A percentile compares a stretch with the other conserved stretches of the same genome.
phyloP scores from a whole-genome alignment of 2,113 vertebrate genomes.

The Oryzias celebensis region DNA sequence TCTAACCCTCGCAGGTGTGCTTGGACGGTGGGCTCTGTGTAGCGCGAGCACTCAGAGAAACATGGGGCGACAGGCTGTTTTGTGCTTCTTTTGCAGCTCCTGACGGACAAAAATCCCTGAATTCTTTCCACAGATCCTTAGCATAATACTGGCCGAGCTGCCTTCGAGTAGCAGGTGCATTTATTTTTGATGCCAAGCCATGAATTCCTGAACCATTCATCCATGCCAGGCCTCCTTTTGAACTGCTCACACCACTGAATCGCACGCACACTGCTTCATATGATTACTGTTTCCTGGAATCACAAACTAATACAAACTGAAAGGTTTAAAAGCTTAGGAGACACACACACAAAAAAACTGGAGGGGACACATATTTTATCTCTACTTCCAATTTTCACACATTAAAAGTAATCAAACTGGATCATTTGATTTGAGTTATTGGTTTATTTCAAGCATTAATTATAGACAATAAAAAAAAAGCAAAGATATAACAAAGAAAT shows the following conservation, averaged over 20 bases:
- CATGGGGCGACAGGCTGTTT: conserved; percentile 32
- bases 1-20: conserved; percentile 14
- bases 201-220: conserved; percentile 61
- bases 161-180: conserved; percentile 54
- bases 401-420: neutral
- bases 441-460: neutral
- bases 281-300: conserved; percentile 21
- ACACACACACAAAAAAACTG: neutral
- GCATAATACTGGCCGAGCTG: conserved; percentile 46
- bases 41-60: conserved; percentile 25
- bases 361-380: neutral
- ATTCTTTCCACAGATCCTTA: conserved; percentile 63
- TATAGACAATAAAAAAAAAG: neutral
- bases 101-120: conserved; percentile 41
- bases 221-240: conserved; percentile 54
- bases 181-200: conserved; percentile 43
- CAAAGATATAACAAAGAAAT: neutral
- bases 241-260: conserved; percentile 42
- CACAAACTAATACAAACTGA: neutral
- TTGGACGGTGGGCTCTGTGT: conserved; percentile 23
- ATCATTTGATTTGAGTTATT: neutral
- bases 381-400: neutral
- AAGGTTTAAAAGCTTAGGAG: neutral
- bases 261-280: conserved; percentile 13
- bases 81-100: conserved; percentile 27